These are phyloP conservation scores for Cygnus atratus DNA, from an alignment of 2,113 vertebrate genomes.

Conservation along the genomic window DNA sequence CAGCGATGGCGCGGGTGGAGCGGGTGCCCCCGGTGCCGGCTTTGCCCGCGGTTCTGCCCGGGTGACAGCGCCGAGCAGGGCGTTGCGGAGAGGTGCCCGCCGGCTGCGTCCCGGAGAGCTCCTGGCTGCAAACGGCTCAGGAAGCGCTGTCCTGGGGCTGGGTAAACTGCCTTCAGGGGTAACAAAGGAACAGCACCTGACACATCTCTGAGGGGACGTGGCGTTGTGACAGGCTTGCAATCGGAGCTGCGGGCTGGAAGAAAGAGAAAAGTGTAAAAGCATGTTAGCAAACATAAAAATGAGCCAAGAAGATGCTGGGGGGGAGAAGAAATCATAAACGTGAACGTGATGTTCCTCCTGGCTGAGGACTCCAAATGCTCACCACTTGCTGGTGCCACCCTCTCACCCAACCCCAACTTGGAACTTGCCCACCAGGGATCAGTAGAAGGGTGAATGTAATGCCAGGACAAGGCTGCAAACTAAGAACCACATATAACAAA, in stretches of 20 bases:
- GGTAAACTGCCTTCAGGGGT: not conserved
- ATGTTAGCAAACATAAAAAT: not conserved
- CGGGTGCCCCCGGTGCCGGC: too few species aligned
- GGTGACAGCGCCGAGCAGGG: too few species aligned
- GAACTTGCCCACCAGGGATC: not conserved
- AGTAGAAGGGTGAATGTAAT: not conserved
- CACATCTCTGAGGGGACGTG: not conserved
- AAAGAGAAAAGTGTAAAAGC: not conserved
- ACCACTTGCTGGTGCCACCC: not conserved
- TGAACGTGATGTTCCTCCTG: not conserved
- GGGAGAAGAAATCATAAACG: not conserved
- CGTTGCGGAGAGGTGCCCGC: not conserved
- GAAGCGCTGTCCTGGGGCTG: not conserved
- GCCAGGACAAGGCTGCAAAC: not conserved
- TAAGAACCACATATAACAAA: not conserved
- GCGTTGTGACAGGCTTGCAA: not conserved
- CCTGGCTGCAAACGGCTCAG: accelerated
- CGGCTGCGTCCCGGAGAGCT: not conserved
- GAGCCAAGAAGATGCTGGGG: not conserved
- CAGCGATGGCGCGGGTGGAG: too few species aligned
- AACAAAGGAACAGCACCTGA: not conserved
- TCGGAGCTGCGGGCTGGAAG: not conserved
- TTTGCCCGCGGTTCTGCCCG: too few species aligned
- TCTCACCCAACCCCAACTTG: not conserved
- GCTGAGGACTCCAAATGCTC: not conserved